These are phyloP conservation scores for Corynorhinus townsendii DNA, from an alignment of 2,113 vertebrate species.

Conservation along the genomic window DNA sequence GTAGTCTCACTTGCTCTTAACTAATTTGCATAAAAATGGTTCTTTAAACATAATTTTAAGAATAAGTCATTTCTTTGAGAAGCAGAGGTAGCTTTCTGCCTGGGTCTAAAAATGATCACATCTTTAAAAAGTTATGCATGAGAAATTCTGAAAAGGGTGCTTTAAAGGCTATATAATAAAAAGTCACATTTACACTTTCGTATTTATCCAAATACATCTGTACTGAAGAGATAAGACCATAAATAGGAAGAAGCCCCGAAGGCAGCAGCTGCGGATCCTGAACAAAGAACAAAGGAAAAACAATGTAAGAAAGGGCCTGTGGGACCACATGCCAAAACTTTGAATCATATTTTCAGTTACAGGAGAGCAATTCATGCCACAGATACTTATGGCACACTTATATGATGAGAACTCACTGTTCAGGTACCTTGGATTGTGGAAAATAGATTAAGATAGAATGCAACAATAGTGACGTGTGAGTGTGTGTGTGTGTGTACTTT, in stretches of 20 bases:
- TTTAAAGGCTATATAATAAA: conserved; percentile 19
- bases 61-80: background rate
- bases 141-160: background rate
- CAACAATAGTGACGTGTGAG: background rate
- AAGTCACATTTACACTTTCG: background rate
- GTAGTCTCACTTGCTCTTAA: background rate
- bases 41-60: background rate
- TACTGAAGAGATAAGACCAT: background rate
- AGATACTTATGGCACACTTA: background rate
- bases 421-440: background rate
- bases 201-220: background rate
- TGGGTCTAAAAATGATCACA: background rate
- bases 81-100: background rate
- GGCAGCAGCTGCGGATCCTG: background rate
- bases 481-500: background rate
- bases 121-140: background rate
- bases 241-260: conserved; percentile 44
- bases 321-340: background rate
- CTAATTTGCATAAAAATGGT: background rate
- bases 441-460: background rate
- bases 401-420: background rate
- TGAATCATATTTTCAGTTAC: background rate
- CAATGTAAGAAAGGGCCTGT: background rate
- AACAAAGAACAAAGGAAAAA: conserved; percentile 28
- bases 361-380: background rate